A percentile compares a stretch with the other conserved stretches of the same genome.
These are phyloP conservation scores for Eilema griseolum DNA, from an alignment of 2,888 invertebrate genomes.

Conservation along the genomic window DNA sequence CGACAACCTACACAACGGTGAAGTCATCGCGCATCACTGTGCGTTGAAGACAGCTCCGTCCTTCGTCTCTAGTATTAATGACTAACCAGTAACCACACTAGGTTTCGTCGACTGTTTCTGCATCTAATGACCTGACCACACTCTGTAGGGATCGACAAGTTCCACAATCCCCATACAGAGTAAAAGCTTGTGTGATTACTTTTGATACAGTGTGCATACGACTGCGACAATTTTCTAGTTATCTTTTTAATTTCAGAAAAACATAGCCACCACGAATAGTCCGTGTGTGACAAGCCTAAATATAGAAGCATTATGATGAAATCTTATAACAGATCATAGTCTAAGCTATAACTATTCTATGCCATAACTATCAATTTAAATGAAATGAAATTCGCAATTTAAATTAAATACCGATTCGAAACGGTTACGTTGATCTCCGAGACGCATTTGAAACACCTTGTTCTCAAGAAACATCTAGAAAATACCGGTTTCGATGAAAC, in stretches of 20 bases:
- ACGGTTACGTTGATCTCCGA: conserved; percentile 21
- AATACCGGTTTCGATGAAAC: conserved; percentile 16
- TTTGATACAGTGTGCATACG: not conserved
- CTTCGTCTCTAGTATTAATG: no score
- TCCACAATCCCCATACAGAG: not conserved
- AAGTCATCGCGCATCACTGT: not conserved
- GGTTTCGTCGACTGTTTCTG: no score
- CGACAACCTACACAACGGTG: not conserved
- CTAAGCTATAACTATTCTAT: conserved; percentile 13
- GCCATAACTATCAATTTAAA: conserved; percentile 24
- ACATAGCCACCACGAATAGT: not conserved
- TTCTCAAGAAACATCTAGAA: not conserved
- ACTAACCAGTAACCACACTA: no score
- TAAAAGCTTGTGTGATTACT: not conserved
- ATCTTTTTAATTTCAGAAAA: no score
- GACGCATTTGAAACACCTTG: conserved; percentile 2
- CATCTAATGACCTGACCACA: no score
- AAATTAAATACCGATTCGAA: conserved; percentile 22
- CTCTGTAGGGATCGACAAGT: no score
- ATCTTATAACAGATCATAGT: conserved; percentile 8
- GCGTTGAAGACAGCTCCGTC: not conserved
- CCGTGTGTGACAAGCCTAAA: conserved; percentile 11
- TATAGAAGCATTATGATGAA: conserved; percentile 12
- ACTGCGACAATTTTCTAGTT: not conserved
- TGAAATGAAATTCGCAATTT: conserved; percentile 27